phyloP scores from a whole-genome alignment of 1,140 invertebrate species.

The Atopsyche davidsoni region DNA sequence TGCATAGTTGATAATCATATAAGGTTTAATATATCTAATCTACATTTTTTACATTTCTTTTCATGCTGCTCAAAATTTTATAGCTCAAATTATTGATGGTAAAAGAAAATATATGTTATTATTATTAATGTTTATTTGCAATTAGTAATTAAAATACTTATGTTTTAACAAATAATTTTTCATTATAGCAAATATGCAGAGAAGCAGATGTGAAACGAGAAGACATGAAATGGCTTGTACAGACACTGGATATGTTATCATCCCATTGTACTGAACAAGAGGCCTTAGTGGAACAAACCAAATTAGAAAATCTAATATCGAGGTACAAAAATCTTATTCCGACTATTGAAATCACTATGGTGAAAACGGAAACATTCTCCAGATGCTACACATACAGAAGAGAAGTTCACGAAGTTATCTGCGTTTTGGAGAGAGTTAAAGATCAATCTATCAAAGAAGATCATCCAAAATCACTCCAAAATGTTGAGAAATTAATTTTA shows the following conservation, averaged over 20 bases:
- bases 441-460: slow-evolving; percentile 61
- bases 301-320: slow-evolving; percentile 73
- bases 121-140: slow-evolving; percentile 4
- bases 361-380: slow-evolving; percentile 85
- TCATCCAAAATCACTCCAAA: slow-evolving; percentile 65
- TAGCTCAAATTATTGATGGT: neutral
- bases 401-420: slow-evolving; percentile 79
- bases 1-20: too few species aligned
- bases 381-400: slow-evolving; percentile 88
- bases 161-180: slow-evolving; percentile 22
- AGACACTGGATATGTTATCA: slow-evolving; percentile 79
- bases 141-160: neutral
- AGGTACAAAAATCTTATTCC: slow-evolving; percentile 88
- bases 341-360: slow-evolving; percentile 85
- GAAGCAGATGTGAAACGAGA: slow-evolving; percentile 85
- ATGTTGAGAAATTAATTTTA: slow-evolving; percentile 64
- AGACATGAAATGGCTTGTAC: slow-evolving; percentile 91
- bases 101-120: neutral
- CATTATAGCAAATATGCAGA: slow-evolving; percentile 70
- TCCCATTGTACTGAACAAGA: slow-evolving; percentile 76
- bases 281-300: slow-evolving; percentile 68
- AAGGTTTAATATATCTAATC: too few species aligned
- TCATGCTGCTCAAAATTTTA: slow-evolving; percentile 24
- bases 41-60: too few species aligned
- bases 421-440: slow-evolving; percentile 64